Evolutionary conservation across 2,797 vertebrate species (phyloP).

Genomic region (Chaenodraco wilsoni): DNA sequence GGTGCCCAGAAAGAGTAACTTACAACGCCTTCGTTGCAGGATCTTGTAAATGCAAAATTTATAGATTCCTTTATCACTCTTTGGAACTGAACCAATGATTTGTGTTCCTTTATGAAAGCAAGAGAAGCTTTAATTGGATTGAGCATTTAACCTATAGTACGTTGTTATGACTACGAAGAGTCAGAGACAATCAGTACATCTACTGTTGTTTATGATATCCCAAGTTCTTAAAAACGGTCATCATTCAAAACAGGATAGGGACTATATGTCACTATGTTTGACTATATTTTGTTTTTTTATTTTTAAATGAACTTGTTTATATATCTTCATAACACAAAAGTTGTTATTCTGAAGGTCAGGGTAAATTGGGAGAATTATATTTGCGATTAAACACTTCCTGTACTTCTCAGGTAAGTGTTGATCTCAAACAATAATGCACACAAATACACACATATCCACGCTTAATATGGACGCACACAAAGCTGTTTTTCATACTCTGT

Average conservation of each 20-base stretch:
- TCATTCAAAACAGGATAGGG: conserved; percentile 9
- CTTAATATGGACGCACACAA: conserved; percentile 31
- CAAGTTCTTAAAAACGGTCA: conserved; percentile 4
- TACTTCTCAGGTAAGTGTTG: conserved; percentile 30
- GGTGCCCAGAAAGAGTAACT: conserved; percentile 99
- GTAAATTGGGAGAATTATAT: conserved; percentile 3
- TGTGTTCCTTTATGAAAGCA: conserved; percentile 85
- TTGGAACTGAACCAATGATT: conserved; percentile 97
- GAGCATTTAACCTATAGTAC: conserved; percentile 28
- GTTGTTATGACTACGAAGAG: conserved; percentile 2
- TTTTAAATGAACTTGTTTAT: conserved; percentile 30
- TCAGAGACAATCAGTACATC: conserved; percentile 15
- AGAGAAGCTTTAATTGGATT: conserved; percentile 47
- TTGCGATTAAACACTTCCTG: conserved; percentile 16
- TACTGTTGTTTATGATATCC: conserved; percentile 10
- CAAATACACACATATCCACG: conserved; percentile 37
- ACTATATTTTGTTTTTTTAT: conserved; percentile 14
- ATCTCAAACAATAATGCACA: conserved; percentile 35
- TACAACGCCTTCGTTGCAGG: conserved; percentile 99
- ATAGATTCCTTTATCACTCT: conserved; percentile 99
- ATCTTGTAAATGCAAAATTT: conserved; percentile 99
- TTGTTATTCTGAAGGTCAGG: conserved; percentile 10
- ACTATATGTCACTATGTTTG: background rate
- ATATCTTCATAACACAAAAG: background rate
- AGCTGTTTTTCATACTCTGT: conserved; percentile 44